A percentile compares a stretch with the other conserved stretches of the same genome.
These are phyloP conservation scores for Nymphalis urticae DNA, from an alignment of 2,888 invertebrate genomes.

Conservation along the genomic window DNA sequence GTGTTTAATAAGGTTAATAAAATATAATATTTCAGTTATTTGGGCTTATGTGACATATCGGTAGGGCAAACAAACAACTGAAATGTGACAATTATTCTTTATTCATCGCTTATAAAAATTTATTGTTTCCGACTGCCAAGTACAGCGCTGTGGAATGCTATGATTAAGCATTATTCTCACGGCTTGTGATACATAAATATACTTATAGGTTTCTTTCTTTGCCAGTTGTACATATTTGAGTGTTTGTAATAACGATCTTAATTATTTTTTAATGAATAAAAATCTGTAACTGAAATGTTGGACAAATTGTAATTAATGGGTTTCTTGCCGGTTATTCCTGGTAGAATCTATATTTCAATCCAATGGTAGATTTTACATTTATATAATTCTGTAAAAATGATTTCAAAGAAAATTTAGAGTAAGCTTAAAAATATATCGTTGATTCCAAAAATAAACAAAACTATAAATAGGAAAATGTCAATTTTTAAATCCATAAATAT, in stretches of 20 bases:
- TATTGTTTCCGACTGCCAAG: conserved; percentile 62
- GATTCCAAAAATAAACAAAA: not conserved
- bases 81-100: conserved; percentile 68
- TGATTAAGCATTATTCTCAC: conserved; percentile 25
- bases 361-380: no score
- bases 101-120: conserved; percentile 60
- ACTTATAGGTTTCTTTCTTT: not conserved
- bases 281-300: no score
- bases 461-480: not conserved
- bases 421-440: no score
- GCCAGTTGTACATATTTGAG: no score
- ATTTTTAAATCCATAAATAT: not conserved
- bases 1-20: no score
- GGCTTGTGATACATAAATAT: not conserved
- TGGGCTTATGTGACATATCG: conserved; percentile 53
- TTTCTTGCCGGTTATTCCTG: no score
- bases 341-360: no score
- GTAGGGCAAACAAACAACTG: conserved; percentile 54
- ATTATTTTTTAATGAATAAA: no score
- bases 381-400: no score
- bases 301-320: no score
- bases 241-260: no score
- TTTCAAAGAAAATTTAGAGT: no score
- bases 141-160: conserved; percentile 48
- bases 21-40: not conserved